Percentiles rank a stretch among this genome's conserved stretches.
Evolutionary conservation across 2,888 invertebrate genomes (phyloP).

Genomic region (Tuberolachnus salignus): DNA sequence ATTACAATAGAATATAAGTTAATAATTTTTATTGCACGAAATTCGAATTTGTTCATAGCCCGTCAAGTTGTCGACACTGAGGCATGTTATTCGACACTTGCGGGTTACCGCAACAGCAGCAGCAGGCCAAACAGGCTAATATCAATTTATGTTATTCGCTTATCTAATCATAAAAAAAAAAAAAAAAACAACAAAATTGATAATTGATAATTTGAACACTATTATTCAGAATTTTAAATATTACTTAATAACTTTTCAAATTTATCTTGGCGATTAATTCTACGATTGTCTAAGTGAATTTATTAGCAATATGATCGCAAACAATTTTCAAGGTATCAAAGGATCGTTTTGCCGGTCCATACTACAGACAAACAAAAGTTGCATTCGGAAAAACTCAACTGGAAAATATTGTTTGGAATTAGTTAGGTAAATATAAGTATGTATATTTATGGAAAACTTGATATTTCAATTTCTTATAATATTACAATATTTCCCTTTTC

Average conservation of each 20-base stretch:
- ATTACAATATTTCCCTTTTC: too few species aligned
- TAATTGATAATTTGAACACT: background rate
- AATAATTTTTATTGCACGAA: background rate
- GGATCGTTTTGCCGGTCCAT: background rate
- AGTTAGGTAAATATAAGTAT: conserved; percentile 65
- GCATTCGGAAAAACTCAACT: conserved; percentile 62
- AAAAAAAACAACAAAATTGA: background rate
- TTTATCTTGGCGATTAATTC: background rate
- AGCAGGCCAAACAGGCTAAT: background rate
- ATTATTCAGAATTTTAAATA: too few species aligned
- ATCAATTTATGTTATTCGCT: conserved; percentile 3
- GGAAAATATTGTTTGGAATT: conserved; percentile 68
- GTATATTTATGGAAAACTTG: too few species aligned
- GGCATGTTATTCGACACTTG: background rate
- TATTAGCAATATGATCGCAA: conserved; percentile 6
- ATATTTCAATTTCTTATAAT: too few species aligned
- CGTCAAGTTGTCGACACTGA: conserved; percentile 11
- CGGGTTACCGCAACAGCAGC: background rate
- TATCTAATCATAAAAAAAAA: background rate
- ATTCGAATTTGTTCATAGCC: background rate
- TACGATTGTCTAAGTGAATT: background rate
- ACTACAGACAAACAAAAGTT: background rate
- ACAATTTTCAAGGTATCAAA: background rate
- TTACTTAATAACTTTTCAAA: background rate
- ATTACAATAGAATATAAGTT: background rate